Base-by-base conservation (phyloP, 2,888 invertebrate genomes). In the Pseudococcus longispinus region DNA sequence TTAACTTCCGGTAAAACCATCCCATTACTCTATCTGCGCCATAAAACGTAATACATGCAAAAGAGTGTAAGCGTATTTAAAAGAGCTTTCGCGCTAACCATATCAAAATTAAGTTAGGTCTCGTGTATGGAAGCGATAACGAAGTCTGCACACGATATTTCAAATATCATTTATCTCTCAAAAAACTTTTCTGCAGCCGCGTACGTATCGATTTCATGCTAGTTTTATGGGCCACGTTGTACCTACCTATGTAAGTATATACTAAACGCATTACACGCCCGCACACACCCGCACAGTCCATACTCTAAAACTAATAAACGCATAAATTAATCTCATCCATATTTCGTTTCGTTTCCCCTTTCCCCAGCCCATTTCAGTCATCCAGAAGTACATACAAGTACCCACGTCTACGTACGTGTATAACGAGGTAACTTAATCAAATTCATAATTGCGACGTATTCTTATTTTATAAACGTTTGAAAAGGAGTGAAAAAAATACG, bases 101-200 rank as follows among this genome's bases (percentile, higher is more conserved):
- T 74, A 74, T 74, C 32, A 74, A 74, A 74, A 74, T 74, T 74
- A 74, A 37, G 74, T 74, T 74, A 74, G 74, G 74, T 74, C 74
- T 74, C 74, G 74, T 74, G 74, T 74, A 74, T 74, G 74, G 32
- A 32, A 74, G 74, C 74, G 74, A 74, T 74, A 74, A 74, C 74
- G 74, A 74, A 74, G 74, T 74, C 74, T 74, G 74, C 74, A 74
- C 32, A 74, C 74, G 74, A 74, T 74, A 74, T 37, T 74, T 37
- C 74, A 74, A 74, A 74, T 74, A 74, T 37, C 74, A 74, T 74
- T 74, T 74, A 74, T 74, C 74, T 74, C 32, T 74, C 32, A 74
- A 74, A 74, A 74, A 60, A 37, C 37, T 29, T 74, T 74, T 74
- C 29, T 29, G 29, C 74, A 74, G 74, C 74, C 74, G 29, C 15